These are phyloP conservation scores for Nasonia longicornis DNA, from an alignment of 1,140 invertebrate species.

Conservation along the genomic window DNA sequence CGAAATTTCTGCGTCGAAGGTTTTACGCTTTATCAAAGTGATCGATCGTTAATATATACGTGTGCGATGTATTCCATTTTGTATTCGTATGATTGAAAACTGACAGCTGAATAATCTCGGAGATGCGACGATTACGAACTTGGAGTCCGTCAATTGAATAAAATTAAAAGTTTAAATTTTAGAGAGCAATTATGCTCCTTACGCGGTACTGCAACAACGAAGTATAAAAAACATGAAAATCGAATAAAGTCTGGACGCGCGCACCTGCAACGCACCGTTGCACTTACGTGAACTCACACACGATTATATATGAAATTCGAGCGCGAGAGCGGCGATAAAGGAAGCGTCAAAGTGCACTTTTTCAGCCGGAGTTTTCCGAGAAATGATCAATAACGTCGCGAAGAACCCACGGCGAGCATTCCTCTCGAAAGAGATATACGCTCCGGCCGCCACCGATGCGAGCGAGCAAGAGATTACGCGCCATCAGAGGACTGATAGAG, in stretches of 20 bases:
- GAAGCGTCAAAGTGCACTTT: slow-evolving; percentile 19
- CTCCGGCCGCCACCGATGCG: too few species aligned
- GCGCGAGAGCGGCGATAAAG: slow-evolving; percentile 20
- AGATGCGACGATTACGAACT: too few species aligned
- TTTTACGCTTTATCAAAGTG: too few species aligned
- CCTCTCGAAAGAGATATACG: background rate
- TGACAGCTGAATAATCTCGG: too few species aligned
- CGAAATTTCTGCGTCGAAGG: background rate
- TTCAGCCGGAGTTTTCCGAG: slow-evolving; percentile 28
- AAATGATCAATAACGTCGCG: slow-evolving; percentile 41
- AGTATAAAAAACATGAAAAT: background rate
- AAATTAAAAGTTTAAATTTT: too few species aligned
- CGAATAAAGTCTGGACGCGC: background rate
- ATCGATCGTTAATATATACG: too few species aligned
- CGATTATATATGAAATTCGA: background rate
- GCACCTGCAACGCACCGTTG: background rate
- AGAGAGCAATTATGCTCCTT: too few species aligned
- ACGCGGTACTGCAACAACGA: too few species aligned
- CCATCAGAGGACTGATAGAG: slow-evolving; percentile 1
- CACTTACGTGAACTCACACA: background rate
- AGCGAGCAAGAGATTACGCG: background rate
- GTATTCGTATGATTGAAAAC: too few species aligned
- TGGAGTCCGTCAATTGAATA: too few species aligned
- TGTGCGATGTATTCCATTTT: too few species aligned
- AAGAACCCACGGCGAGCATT: slow-evolving; percentile 15